phyloP scores from a whole-genome alignment of 1,140 invertebrate species.

The Drosophila kikkawai region DNA sequence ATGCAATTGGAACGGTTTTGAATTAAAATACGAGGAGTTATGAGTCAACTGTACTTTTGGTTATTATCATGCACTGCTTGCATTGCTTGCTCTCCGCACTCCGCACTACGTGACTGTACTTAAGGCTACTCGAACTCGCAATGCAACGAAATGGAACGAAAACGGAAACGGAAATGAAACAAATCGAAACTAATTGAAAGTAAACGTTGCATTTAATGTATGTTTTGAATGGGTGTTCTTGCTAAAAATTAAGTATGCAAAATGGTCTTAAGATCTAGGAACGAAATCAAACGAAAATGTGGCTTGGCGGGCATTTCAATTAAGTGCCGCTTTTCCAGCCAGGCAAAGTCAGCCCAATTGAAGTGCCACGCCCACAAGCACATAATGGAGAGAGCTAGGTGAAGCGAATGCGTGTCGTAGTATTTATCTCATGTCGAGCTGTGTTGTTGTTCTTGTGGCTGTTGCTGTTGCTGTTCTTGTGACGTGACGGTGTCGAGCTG shows the following conservation, averaged over 20 bases:
- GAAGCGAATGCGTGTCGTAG: constrained; percentile 49
- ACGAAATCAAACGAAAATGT: constrained; percentile 50
- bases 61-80: constrained; percentile 48
- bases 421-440: constrained; percentile 32
- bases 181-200: constrained; percentile 58
- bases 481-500: constrained; percentile 26
- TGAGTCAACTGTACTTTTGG: constrained; percentile 57
- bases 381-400: constrained; percentile 27
- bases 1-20: constrained; percentile 27
- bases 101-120: constrained; percentile 65
- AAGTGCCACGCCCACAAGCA: constrained; percentile 54
- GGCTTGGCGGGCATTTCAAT: constrained; percentile 64
- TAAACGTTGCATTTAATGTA: constrained; percentile 73
- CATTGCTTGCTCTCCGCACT: constrained; percentile 43
- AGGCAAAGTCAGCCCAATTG: constrained; percentile 72
- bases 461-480: constrained; percentile 14
- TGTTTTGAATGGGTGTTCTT: constrained; percentile 48
- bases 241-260: constrained; percentile 58
- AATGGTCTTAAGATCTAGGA: constrained; percentile 65
- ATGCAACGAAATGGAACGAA: constrained; percentile 58
- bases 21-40: constrained; percentile 28
- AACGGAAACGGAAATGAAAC: constrained; percentile 56
- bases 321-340: constrained; percentile 72
- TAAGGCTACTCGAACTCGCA: constrained; percentile 47
- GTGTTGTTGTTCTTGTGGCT: constrained; percentile 33